Evolutionary conservation across 2,113 vertebrate genomes (phyloP), one percentile per base, ranked within the genome.

Genomic region (Ammodytes dubius): DNA sequence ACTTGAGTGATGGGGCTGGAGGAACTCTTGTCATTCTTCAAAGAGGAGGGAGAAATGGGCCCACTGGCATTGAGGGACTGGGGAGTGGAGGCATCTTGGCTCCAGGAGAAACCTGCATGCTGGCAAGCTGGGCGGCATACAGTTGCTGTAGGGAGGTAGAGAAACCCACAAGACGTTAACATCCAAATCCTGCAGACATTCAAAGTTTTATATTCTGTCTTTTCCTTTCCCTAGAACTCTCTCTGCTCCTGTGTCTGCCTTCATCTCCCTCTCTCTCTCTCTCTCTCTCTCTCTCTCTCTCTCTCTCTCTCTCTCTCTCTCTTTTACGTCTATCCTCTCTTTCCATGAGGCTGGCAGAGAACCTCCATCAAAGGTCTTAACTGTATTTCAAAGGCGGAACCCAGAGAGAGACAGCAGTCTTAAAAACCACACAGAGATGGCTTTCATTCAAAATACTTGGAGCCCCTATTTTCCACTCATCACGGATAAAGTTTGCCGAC

Each of bases 101-200:
- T 95, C 98, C 97, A 86, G 98, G 98, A 94, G 98, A 99, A 95
- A 98, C 96, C 95, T 99, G 98, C 98, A 99, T 99, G 96, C 96
- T 98, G 96, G 98, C 97, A 92, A 99, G 95, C 94, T 99, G 98
- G 94, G 98, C 97, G 69, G 98, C 97, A 86, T 99, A 99, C 93
- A 99, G 96, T 95, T 99, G 98, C 98, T 99, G 96, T 84, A 94
- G 96, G 93, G 91, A 94, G 88, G 94, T 60, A 83, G 77, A 90
- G 87, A 93, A 93, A 92, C 71, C 90, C 77, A 57, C 89, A 95
- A 90, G 87, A 79, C 92, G 82, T 95, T 95, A 94, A 88, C 90
- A 88, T 95, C 90, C 86, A 91, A 92, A 91, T 87, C 79, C 90
- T 93, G 92, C 87, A 90, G 90, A 90, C 92, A 93, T 94, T 94